Base-by-base conservation (phyloP, 2,113 vertebrate genomes). In the Pogona vitticeps region DNA sequence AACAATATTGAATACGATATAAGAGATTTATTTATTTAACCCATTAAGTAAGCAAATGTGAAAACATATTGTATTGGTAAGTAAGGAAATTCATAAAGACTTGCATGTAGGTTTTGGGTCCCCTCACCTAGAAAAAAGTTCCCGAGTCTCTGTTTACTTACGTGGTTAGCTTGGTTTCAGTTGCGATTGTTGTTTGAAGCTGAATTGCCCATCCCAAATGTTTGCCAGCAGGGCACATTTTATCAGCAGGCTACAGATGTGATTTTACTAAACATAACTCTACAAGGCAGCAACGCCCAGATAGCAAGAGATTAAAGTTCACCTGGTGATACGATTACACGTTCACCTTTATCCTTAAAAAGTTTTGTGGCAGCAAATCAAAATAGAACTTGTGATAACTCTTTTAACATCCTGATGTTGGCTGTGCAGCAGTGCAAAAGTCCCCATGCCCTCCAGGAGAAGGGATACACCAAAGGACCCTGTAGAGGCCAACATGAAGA, bases 321-420 rank as follows among this genome's bases (percentile, higher is more conserved):
- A 63, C 18, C 42, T 6, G 61, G 6, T 0, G 61, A 78, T 28
- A 63, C 42, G 38, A 26, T 40, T 83, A 72, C 21, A 8, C 40
- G 14, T 63, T 42, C 26, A 86, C 80, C 90, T 92, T 89, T 91
- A 78, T 20, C 85, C 82, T 89, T 85, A 46, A 33, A 0, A 0
- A 71, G 71, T 70, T 40, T 7, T 78, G 73, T 72, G 71, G 33
- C 72, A 2, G 28, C 9, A 65, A 76, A 84, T 10, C 42, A 58
- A 65, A 83, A 72, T 76, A 63, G 8, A 75, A 42, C 56, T n/a
- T 42, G 36, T 42, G 28, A 63, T 21, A 42, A 21, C 42, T 18
- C 59, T 83, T 46, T 71, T 20, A 4, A 52, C 10, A 46, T 21
- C 0, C 17, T 33, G 0, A 2, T 58, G 87, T 58, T 46, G 2